A percentile compares a stretch with the other conserved stretches of the same genome.
These are phyloP conservation scores for Zeugodacus cucurbitae DNA, from an alignment of 1,140 invertebrate species.

Conservation along the genomic window DNA sequence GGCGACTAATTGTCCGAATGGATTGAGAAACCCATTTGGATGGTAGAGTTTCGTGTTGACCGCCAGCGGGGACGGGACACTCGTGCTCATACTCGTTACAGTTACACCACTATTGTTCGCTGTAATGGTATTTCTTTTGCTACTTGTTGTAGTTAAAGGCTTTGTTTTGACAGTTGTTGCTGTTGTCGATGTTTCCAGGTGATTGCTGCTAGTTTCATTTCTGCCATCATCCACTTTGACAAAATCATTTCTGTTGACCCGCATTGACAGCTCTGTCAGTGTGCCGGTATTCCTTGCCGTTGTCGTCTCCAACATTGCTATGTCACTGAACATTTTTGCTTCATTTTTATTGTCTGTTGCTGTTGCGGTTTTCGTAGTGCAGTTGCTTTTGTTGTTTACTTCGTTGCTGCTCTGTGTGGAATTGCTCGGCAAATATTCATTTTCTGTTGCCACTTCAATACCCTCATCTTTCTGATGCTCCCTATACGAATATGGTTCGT, in stretches of 20 bases:
- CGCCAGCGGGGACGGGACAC: not conserved
- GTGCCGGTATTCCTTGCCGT: not conserved
- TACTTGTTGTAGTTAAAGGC: not conserved
- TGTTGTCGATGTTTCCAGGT: not conserved
- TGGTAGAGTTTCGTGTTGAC: not conserved
- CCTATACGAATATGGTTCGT: not conserved
- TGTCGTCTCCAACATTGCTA: not conserved
- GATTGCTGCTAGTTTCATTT: not conserved
- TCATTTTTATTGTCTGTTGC: not conserved
- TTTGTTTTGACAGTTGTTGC: not conserved
- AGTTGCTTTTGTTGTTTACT: not conserved
- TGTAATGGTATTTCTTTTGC: not conserved
- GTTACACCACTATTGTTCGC: not conserved
- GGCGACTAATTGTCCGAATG: constrained; percentile 37
- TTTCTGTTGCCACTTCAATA: not conserved
- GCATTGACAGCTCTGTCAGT: not conserved
- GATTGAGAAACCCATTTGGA: constrained; percentile 15
- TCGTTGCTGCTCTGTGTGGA: not conserved
- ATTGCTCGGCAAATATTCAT: not conserved
- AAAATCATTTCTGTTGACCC: constrained; percentile 23
- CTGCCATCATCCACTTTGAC: not conserved
- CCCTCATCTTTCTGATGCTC: not conserved
- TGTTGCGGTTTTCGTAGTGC: not conserved
- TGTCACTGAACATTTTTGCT: not conserved
- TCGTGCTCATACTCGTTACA: not conserved